Percentiles rank a stretch among this genome's conserved stretches.
Evolutionary conservation across 2,113 vertebrate genomes (phyloP).

Genomic region (Phyllostomus hastatus): DNA sequence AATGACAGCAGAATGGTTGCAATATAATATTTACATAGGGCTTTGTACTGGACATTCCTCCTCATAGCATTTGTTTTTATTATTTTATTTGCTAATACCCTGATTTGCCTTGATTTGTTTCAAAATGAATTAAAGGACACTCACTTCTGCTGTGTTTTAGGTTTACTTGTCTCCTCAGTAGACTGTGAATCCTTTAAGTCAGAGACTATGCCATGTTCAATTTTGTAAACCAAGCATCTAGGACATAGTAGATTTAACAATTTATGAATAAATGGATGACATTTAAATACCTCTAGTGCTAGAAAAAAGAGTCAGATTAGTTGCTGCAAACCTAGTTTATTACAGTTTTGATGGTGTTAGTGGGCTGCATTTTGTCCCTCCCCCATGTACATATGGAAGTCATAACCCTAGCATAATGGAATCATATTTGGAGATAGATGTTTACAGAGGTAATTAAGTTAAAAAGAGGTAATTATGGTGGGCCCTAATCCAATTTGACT

Average conservation of each 20-base stretch:
- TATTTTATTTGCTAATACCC: slow-evolving; percentile 10
- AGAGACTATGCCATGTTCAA: neutral
- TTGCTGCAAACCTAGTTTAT: neutral
- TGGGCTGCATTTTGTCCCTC: neutral
- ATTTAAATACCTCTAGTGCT: neutral
- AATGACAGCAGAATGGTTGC: slow-evolving; percentile 5
- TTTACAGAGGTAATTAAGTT: slow-evolving; percentile 24
- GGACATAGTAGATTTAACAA: neutral
- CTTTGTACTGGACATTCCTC: neutral
- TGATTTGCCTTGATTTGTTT: slow-evolving; percentile 43
- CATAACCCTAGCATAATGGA: neutral
- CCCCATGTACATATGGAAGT: neutral
- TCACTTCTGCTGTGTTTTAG: slow-evolving; percentile 27
- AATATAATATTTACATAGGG: slow-evolving; percentile 2
- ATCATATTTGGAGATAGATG: neutral
- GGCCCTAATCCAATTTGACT: neutral
- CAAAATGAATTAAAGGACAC: neutral
- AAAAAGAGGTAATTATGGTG: slow-evolving; percentile 20
- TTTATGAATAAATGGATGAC: neutral
- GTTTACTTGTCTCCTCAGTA: neutral
- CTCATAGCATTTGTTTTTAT: slow-evolving; percentile 31
- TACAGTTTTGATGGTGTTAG: neutral
- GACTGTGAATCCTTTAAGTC: neutral
- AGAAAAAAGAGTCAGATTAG: slow-evolving; percentile 11
- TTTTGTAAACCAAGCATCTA: slow-evolving; percentile 37